Base-by-base conservation (phyloP, 2,797 vertebrate species). In the Helostoma temminkii region DNA sequence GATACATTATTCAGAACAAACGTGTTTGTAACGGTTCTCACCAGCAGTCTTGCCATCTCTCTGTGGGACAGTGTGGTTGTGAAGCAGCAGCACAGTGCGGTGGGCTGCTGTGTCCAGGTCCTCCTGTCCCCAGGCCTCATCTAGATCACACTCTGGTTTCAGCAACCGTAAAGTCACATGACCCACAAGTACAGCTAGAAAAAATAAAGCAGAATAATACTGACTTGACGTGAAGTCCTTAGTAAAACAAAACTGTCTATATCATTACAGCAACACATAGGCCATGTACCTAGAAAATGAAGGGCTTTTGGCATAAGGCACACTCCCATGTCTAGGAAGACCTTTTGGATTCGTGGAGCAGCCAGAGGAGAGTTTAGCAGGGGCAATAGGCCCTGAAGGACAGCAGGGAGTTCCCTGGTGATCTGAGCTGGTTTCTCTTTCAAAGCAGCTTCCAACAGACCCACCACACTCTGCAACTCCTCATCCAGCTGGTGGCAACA, bases 101-200 rank as follows among this genome's bases (percentile, higher is more conserved):
- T 92, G 91, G 41, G 95, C 92, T 39, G 98, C 97, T 21, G 92
- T 89, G 4, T 92, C 81, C 79, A 99, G 88, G 64, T 96, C 95
- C 71, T 99, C 98, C 66, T 99, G 94, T 56, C 88, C 95, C 98
- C 98, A 99, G 2, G 95, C 96, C 25, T 91, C 82, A 52, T 98
- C 96, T 59, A 99, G 82, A 9, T 91, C 91, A 80, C 97, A 99
- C 56, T 96, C 96, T 0, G 98, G 98, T 74, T 96, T 97, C 84
- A 98, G 87, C 84, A 97, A 84, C 16, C 98, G 96, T 81, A 99
- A 83, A 21, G 97, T 98, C 88, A 99, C 96, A 0, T 99, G 95
- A 80, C 96, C 97, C 55, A 98, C 95, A 28, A 99, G 94, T 41
- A 89, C 86, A 47, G 96, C 98, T 99, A 32, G 21, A 52, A 26